phyloP scores from a whole-genome alignment of 2,797 vertebrate species.

The Smutsia temminckii region DNA sequence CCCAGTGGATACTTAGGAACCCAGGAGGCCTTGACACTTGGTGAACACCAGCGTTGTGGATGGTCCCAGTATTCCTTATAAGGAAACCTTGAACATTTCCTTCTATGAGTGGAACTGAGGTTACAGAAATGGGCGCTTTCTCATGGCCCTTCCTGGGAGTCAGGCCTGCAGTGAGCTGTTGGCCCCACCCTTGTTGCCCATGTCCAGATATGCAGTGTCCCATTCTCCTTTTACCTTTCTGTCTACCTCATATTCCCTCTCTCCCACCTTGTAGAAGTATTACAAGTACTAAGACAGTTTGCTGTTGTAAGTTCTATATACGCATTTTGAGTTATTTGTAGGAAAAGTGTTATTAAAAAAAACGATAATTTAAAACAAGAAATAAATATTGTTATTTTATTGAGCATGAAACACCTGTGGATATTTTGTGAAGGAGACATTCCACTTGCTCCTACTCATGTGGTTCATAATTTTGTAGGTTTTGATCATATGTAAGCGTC shows the following conservation, averaged over 20 bases:
- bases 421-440: neutral
- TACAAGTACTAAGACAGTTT: conserved; percentile 2
- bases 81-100: neutral
- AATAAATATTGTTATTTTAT: conserved; percentile 67
- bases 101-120: neutral
- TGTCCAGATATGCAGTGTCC: neutral
- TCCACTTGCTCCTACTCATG: neutral
- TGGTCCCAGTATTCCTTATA: neutral
- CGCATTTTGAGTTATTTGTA: conserved; percentile 47
- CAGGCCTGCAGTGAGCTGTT: neutral
- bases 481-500: neutral
- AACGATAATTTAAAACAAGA: neutral
- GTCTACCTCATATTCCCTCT: neutral
- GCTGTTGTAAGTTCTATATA: conserved; percentile 32
- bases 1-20: neutral
- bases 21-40: neutral
- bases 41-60: neutral
- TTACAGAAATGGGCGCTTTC: neutral
- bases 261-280: neutral
- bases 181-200: neutral
- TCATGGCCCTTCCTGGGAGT: neutral
- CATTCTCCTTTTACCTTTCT: neutral
- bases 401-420: neutral
- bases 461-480: neutral
- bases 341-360: conserved; percentile 14